Evolutionary conservation across 1,140 invertebrate genomes (phyloP), one percentile per base, ranked within the genome.

Genomic region (Caenorhabditis inopinata): DNA sequence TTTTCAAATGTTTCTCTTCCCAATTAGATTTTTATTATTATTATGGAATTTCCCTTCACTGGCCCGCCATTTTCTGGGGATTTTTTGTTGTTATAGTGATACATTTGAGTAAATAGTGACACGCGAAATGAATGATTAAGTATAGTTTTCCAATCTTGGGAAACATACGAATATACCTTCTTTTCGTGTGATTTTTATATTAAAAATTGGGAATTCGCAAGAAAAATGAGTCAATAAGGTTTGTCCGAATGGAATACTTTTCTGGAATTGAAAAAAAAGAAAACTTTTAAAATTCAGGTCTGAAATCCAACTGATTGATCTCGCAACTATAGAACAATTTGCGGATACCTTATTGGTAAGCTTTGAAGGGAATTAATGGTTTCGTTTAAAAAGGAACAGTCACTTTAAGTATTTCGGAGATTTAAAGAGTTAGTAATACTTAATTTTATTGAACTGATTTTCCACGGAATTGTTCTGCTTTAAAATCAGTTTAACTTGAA

Each of bases 61-160:
- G 18, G 4, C 35, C 46, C 45, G 42, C n/a, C n/a, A n/a, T n/a
- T n/a, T n/a, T n/a, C n/a, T n/a, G n/a, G n/a, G n/a, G n/a, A n/a
- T n/a, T n/a, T n/a, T n/a, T n/a, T n/a, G n/a, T 48, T 75, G 42
- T 75, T 75, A 49, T 75, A 75, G 74, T 48, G 74, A 75, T 49
- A 75, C 45, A 18, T 47, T 48, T 75, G 45, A 75, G 74, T 75
- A 75, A 75, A 75, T 47, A 49, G 42, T 38, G 42, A 38, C 18
- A 75, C 74, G 32, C 42, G 25, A 75, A 48, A 23, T n/a, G n/a
- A 75, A 48, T 29, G 18, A 11, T 47, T 49, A 7, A 27, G 29
- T 75, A 75, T 75, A 9, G 45, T 75, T 75, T 75, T 29, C 42
- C 32, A 12, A 11, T 27, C 18, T 9, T 12, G 27, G 74, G 45